Conservation (phyloP, 2,888 invertebrate genomes). For the Cantharis rustica region DNA sequence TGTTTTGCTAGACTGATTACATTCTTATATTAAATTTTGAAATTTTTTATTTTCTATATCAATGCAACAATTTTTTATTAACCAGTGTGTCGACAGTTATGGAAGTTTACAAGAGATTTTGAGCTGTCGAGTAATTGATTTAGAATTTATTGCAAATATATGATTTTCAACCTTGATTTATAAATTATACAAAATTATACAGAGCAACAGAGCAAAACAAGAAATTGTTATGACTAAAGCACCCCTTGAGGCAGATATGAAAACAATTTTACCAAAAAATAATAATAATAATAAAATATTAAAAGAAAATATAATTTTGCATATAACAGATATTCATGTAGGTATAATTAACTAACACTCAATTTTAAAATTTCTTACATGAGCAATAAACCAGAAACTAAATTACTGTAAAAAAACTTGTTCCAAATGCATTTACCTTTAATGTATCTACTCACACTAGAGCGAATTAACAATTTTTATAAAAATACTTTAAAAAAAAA, state of each 20-base stretch:
- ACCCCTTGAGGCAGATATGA: neutral
- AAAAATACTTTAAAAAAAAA: neutral
- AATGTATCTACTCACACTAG: neutral
- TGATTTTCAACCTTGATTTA: neutral
- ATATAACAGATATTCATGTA: neutral
- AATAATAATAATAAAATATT: neutral
- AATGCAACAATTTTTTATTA: neutral
- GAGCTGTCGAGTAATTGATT: neutral
- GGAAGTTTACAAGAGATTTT: neutral
- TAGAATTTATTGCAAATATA: neutral
- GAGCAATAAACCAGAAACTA: slow-evolving; percentile 7
- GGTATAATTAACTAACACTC: slow-evolving; percentile 10
- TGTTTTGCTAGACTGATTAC: neutral
- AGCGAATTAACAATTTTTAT: neutral
- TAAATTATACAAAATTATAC: neutral
- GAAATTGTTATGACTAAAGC: neutral
- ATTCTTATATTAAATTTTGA: neutral
- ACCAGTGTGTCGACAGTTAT: neutral
- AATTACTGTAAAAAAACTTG: slow-evolving; percentile 14
- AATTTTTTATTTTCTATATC: neutral
- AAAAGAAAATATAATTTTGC: neutral
- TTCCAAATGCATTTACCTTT: neutral
- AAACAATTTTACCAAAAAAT: neutral
- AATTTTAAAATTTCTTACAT: slow-evolving; percentile 4
- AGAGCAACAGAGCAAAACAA: neutral